phyloP scores from a whole-genome alignment of 2,113 vertebrate genomes.

The Ceyx margarethae region DNA sequence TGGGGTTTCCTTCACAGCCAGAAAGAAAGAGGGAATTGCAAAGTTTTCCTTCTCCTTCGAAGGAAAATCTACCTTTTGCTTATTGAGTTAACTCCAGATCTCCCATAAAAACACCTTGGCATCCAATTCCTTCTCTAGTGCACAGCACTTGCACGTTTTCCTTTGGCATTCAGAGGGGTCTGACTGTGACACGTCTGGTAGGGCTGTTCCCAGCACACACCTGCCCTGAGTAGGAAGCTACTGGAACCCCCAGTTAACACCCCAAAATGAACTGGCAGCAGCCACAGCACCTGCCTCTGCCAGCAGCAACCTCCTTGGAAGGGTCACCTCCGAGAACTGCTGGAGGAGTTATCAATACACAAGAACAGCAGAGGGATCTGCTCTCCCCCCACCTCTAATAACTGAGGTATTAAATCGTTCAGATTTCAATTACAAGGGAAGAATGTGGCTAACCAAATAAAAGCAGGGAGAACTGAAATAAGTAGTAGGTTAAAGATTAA shows the following conservation, averaged over 20 bases:
- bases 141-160: background rate
- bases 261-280: background rate
- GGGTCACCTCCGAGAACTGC: background rate
- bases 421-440: conserved; percentile 74
- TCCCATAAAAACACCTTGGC: conserved; percentile 1
- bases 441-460: conserved; percentile 60
- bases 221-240: background rate
- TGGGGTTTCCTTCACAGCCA: background rate
- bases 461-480: conserved; percentile 65
- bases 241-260: background rate
- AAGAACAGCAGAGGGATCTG: conserved; percentile 33
- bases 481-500: conserved; percentile 81
- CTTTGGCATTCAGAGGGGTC: background rate
- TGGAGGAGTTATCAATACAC: background rate
- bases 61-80: background rate
- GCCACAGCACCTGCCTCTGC: background rate
- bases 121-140: background rate
- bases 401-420: conserved; percentile 70
- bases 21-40: conserved; percentile 10
- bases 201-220: background rate
- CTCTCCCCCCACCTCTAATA: background rate
- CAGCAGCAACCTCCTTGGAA: background rate
- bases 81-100: background rate
- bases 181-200: background rate
- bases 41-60: background rate